A percentile compares a stretch with the other conserved stretches of the same genome.
These are phyloP conservation scores for Syrmaticus mikado DNA, from an alignment of 2,113 vertebrate genomes.

Conservation along the genomic window DNA sequence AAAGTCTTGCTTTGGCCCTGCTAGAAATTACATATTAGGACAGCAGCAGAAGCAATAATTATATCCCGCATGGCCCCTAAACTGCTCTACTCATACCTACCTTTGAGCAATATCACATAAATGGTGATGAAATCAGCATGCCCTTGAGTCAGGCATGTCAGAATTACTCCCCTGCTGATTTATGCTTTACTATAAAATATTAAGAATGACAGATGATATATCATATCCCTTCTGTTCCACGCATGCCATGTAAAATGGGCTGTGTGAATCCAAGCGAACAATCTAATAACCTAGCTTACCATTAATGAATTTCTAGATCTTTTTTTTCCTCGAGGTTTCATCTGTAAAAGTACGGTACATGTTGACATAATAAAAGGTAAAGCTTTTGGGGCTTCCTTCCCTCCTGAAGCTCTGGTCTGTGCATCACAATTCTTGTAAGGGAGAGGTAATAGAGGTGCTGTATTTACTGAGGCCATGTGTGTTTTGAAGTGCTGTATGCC, in stretches of 20 bases:
- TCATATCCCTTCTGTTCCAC: background rate
- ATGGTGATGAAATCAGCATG: background rate
- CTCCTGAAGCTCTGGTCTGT: background rate
- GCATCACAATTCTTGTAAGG: background rate
- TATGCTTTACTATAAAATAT: background rate
- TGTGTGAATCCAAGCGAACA: background rate
- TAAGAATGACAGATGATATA: background rate
- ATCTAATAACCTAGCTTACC: background rate
- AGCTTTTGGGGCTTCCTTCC: background rate
- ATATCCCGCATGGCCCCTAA: background rate
- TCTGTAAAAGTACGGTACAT: rapidly evolving
- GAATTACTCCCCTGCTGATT: background rate
- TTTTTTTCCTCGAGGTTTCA: background rate
- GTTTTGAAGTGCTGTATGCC: rapidly evolving
- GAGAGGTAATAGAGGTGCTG: background rate
- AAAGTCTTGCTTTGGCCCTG: background rate
- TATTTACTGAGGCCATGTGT: rapidly evolving
- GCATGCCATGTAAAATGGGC: background rate
- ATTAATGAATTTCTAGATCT: background rate
- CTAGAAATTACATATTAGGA: background rate
- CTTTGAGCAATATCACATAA: background rate
- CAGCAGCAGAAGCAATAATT: background rate
- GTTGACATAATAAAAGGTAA: background rate
- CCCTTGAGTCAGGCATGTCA: background rate
- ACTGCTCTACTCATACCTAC: background rate